These are phyloP conservation scores for Ectemnius continuus DNA, from an alignment of 2,888 invertebrate genomes.

Conservation along the genomic window DNA sequence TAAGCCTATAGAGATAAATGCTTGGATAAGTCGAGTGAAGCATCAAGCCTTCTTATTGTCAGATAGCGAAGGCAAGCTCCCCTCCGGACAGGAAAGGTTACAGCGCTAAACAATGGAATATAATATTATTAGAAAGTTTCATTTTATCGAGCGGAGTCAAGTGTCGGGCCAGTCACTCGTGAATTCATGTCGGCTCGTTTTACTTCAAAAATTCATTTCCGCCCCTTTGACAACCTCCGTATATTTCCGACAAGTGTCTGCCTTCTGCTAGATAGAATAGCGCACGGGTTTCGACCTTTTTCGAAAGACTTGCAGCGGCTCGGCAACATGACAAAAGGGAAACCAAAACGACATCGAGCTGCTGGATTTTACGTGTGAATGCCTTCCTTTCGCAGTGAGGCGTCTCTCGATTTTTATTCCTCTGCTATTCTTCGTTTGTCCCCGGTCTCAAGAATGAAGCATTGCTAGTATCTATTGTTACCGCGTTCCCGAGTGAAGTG, in stretches of 20 bases:
- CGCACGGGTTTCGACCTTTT: constrained; percentile 38
- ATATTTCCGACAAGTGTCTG: constrained; percentile 38
- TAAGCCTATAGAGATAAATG: not conserved
- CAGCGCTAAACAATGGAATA: not conserved
- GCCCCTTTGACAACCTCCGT: constrained; percentile 34
- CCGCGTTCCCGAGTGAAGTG: not conserved
- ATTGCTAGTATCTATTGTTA: not conserved
- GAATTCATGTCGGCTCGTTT: constrained; percentile 35
- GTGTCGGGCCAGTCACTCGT: constrained; percentile 9
- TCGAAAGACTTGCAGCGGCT: constrained; percentile 42
- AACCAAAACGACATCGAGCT: constrained; percentile 65
- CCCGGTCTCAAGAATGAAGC: constrained; percentile 32
- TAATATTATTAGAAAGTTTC: constrained; percentile 42
- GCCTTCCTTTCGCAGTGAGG: constrained; percentile 47
- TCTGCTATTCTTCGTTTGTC: constrained; percentile 7
- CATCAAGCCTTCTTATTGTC: no score
- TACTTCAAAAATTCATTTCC: constrained; percentile 44
- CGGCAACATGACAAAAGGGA: constrained; percentile 49
- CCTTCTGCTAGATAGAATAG: constrained; percentile 42
- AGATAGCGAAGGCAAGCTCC: no score
- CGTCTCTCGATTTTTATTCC: constrained; percentile 24
- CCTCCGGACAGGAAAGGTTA: not conserved
- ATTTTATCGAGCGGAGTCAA: constrained; percentile 16
- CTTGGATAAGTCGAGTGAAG: no score
- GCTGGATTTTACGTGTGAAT: constrained; percentile 62